phyloP scores from a whole-genome alignment of 2,888 invertebrate genomes.

The Salpingus planirostris region DNA sequence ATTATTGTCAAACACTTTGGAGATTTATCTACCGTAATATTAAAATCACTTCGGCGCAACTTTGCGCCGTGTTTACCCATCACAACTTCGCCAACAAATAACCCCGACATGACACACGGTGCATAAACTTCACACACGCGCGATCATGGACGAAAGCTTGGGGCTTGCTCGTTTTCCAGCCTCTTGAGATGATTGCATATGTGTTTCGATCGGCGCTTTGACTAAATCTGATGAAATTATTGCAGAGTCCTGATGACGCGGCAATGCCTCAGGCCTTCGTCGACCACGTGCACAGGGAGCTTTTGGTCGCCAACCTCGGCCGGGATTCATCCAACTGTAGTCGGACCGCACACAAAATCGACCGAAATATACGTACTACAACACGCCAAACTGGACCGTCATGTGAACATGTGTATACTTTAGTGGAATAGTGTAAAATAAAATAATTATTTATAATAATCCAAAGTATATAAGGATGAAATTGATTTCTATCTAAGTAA shows the following conservation, averaged over 20 bases:
- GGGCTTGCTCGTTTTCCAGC: slow-evolving; percentile 13
- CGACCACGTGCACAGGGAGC: slow-evolving; percentile 34
- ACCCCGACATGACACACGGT: too few species aligned
- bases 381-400: slow-evolving; percentile 33
- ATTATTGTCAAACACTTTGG: slow-evolving; percentile 22
- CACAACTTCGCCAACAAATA: too few species aligned
- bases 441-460: slow-evolving; percentile 35
- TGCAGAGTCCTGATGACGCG: slow-evolving; percentile 36
- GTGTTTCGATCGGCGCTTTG: slow-evolving; percentile 17
- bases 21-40: slow-evolving; percentile 25
- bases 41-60: slow-evolving; percentile 24
- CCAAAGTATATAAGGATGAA: slow-evolving; percentile 36
- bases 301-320: slow-evolving; percentile 28
- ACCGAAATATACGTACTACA: slow-evolving; percentile 32
- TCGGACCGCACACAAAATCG: slow-evolving; percentile 20
- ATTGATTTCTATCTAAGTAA: too few species aligned
- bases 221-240: slow-evolving; percentile 30
- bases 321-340: slow-evolving; percentile 27
- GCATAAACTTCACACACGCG: too few species aligned
- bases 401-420: slow-evolving; percentile 41
- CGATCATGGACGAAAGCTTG: too few species aligned
- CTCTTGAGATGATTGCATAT: too few species aligned
- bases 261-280: slow-evolving; percentile 36
- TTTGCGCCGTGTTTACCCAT: too few species aligned
- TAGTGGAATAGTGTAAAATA: slow-evolving; percentile 34